A percentile compares a stretch with the other conserved stretches of the same genome.
Evolutionary conservation across 2,113 vertebrate genomes (phyloP).

Genomic region (Psilopogon haemacephalus): DNA sequence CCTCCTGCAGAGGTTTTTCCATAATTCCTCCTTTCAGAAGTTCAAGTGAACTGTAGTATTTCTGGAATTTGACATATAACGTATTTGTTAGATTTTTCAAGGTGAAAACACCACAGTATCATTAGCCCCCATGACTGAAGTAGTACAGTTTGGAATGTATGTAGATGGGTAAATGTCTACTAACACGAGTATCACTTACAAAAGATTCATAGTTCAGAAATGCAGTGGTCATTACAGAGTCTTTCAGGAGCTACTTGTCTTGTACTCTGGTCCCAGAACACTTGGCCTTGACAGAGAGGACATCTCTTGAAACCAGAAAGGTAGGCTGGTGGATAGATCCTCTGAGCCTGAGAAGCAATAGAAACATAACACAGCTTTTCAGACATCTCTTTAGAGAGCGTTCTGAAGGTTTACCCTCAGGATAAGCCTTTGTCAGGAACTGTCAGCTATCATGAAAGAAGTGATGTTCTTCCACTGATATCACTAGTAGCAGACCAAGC

Average conservation of each 20-base stretch:
- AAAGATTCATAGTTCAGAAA: background rate
- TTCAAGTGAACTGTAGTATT: background rate
- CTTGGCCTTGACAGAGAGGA: background rate
- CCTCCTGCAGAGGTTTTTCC: background rate
- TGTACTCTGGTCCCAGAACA: background rate
- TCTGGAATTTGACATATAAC: background rate
- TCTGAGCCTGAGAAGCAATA: background rate
- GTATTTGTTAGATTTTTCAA: background rate
- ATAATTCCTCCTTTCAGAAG: background rate
- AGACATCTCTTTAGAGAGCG: background rate
- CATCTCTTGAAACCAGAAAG: background rate
- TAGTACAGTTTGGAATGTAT: background rate
- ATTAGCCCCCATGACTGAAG: background rate
- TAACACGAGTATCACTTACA: too few relatives aligned
- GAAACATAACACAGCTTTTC: background rate
- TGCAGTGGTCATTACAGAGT: background rate
- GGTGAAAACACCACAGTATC: background rate
- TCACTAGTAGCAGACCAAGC: background rate
- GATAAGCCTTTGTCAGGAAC: background rate
- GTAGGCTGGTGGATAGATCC: background rate
- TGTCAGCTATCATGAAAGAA: rapidly evolving
- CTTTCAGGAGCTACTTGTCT: background rate
- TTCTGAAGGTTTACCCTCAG: background rate
- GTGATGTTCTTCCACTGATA: background rate
- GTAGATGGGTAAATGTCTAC: background rate